Base-by-base conservation (phyloP, 1,140 invertebrate species). In the Ooceraea biroi region DNA sequence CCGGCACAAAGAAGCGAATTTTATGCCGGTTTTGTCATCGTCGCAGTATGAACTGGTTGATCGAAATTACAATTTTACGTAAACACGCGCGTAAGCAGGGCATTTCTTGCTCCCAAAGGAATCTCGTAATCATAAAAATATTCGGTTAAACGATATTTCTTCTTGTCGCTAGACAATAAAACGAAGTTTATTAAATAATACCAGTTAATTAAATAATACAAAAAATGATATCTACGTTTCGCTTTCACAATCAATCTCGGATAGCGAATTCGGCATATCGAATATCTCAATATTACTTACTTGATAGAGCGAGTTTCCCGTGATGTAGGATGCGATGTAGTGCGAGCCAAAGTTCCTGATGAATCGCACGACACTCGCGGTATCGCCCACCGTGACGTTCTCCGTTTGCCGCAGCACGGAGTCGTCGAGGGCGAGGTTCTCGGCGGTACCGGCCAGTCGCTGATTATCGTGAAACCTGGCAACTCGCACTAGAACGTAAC, bases 251-350 rank as follows among this genome's bases (percentile, higher is more conserved):
- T 17, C 41, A 27, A 25, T 19, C 30, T 0, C 50, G 30, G 17
- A 8, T n/a, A n/a, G n/a, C n/a, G n/a, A n/a, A n/a, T n/a, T n/a
- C n/a, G n/a, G n/a, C n/a, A n/a, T 17, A 19, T n/a, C 41, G 1
- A 19, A 44, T 22, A 12, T 46, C 36, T 10, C 4, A n/a, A 36
- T 7, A 7, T 69, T 3, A 12, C 52, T 85, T 93, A 96, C 97
- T 96, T 98, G 97, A 93, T 97, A 98, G 12, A 98, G 94, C 0
- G 97, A 97, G 91, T 98, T 98, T 17, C 97, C 97, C 11, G 97
- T 98, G 22, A 97, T 95, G 91, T 97, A 98, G 0, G 97, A 97
- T 57, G 97, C 95, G 30, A 98, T 97, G 91, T 97, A 98, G 92
- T 98, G 97, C 36, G 97, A 97, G 61, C 97, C 97, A 90, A 97